Percentiles rank a stretch among this genome's conserved stretches.
Evolutionary conservation across 2,888 invertebrate genomes (phyloP).

Genomic region (Lampropteryx suffumata): DNA sequence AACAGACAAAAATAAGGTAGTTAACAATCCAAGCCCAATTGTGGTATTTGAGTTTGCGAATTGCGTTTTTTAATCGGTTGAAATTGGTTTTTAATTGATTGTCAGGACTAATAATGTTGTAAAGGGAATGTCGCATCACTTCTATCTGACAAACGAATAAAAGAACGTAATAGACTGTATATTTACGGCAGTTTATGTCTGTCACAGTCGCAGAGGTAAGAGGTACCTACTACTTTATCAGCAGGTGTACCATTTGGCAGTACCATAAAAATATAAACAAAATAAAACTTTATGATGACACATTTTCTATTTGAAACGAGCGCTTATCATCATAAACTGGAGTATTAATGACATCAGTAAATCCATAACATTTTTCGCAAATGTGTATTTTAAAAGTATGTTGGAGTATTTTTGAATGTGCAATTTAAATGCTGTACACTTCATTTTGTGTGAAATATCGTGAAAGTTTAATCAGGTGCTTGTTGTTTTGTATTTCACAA

Average conservation of each 20-base stretch:
- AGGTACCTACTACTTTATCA: constrained; percentile 3
- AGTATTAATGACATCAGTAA: constrained; percentile 9
- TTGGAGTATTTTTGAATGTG: constrained; percentile 6
- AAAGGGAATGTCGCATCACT: constrained; percentile 2
- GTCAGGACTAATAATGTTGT: background rate
- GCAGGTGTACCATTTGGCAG: constrained; percentile 10
- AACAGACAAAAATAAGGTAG: constrained; percentile 54
- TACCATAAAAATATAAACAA: constrained; percentile 5
- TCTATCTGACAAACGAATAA: constrained; percentile 6
- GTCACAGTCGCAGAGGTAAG: constrained; percentile 1
- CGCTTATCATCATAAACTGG: constrained; percentile 12
- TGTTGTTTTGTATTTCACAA: background rate
- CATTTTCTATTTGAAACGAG: constrained; percentile 14
- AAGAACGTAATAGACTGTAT: background rate
- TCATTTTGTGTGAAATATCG: constrained; percentile 32
- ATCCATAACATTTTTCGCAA: background rate
- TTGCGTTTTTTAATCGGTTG: constrained; percentile 12
- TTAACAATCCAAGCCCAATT: constrained; percentile 41
- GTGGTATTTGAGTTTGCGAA: constrained; percentile 27
- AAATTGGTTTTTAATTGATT: constrained; percentile 18
- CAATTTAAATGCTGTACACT: constrained; percentile 16
- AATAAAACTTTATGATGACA: constrained; percentile 9
- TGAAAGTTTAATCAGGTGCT: constrained; percentile 14
- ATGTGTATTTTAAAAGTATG: constrained; percentile 5
- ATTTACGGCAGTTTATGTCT: constrained; percentile 1